phyloP scores from a whole-genome alignment of 2,113 vertebrate species.

The Gallinago media region DNA sequence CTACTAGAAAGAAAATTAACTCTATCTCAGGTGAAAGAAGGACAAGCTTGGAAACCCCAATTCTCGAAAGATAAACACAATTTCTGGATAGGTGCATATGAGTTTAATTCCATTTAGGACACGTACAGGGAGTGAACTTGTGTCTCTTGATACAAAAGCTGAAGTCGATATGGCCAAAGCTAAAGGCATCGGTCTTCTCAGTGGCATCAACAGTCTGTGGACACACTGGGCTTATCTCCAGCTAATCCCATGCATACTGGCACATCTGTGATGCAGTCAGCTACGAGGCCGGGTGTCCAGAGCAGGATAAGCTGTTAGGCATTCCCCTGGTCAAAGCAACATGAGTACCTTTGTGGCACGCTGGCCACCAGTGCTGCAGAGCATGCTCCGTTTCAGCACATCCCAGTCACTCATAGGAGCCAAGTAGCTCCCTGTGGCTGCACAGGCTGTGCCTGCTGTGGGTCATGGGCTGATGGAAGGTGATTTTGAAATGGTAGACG shows the following conservation, averaged over 20 bases:
- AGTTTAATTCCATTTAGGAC: not conserved
- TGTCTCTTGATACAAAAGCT: not conserved
- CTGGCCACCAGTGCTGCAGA: fast-evolving
- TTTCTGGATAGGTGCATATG: not conserved
- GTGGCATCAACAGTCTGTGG: not conserved
- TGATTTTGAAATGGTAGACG: fast-evolving
- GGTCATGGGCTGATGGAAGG: not conserved
- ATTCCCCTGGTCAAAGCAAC: not conserved
- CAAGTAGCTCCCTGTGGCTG: not conserved
- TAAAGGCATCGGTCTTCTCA: not conserved
- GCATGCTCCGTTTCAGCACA: fast-evolving
- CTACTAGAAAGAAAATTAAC: not conserved
- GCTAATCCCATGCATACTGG: not conserved
- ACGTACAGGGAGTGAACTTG: not conserved
- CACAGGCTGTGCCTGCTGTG: fast-evolving
- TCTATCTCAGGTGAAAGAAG: not conserved
- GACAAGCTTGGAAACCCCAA: not conserved
- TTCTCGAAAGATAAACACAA: not conserved
- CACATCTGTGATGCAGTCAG: not conserved
- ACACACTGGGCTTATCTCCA: not conserved
- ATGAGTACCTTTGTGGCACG: fast-evolving
- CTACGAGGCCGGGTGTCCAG: not conserved
- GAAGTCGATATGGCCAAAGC: not conserved
- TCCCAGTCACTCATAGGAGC: not conserved
- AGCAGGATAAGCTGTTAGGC: not conserved